Conservation (phyloP, 2,113 vertebrate genomes). For the Atrichornis clamosus region DNA sequence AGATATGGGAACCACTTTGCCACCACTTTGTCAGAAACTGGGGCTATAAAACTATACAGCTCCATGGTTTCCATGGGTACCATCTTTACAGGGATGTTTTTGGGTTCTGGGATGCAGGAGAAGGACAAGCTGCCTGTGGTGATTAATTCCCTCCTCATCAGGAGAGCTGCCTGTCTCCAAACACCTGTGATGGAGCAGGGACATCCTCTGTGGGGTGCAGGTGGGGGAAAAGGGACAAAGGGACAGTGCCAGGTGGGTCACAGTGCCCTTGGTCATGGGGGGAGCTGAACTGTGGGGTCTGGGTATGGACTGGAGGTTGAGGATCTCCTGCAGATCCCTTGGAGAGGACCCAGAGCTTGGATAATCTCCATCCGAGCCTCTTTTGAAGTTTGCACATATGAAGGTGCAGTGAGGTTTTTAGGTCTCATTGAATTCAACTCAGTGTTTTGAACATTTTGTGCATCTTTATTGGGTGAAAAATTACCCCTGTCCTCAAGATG, state of each 20-base stretch:
- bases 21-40: neutral
- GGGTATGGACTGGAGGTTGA: fast-evolving
- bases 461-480: neutral
- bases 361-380: neutral
- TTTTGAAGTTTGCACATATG: neutral
- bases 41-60: neutral
- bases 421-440: neutral
- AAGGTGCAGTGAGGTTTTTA: neutral
- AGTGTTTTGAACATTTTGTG: neutral
- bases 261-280: fast-evolving
- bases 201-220: neutral
- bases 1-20: neutral
- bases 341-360: neutral
- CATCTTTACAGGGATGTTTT: neutral
- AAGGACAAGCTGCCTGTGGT: neutral
- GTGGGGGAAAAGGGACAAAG: neutral
- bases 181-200: neutral
- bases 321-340: neutral
- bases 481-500: neutral
- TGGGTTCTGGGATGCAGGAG: neutral
- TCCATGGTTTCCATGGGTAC: neutral
- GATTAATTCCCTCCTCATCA: neutral
- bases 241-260: neutral
- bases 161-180: neutral
- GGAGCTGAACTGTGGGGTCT: neutral